Conservation (phyloP, 2,797 vertebrate genomes). For the Epinephelus malabaricus region DNA sequence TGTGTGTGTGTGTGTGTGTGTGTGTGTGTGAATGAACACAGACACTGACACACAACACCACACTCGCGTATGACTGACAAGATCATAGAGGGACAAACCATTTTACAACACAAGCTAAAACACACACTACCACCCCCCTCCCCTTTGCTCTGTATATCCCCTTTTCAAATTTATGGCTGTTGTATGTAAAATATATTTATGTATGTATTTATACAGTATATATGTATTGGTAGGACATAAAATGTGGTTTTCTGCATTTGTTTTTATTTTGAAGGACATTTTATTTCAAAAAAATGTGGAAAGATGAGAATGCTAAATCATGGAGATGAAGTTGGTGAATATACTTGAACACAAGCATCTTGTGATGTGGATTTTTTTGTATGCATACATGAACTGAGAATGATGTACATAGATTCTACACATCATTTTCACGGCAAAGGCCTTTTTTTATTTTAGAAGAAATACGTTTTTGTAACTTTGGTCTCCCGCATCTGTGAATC, state of each 20-base stretch:
- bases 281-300: conserved; percentile 83
- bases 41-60: conserved; percentile 53
- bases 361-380: conserved; percentile 87
- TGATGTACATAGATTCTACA: conserved; percentile 84
- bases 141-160: conserved; percentile 89
- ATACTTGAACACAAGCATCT: conserved; percentile 89
- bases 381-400: conserved; percentile 85
- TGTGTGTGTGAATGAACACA: conserved; percentile 34
- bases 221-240: conserved; percentile 95
- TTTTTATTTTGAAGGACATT: conserved; percentile 88
- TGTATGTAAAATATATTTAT: conserved; percentile 99
- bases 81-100: conserved; percentile 81
- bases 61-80: conserved; percentile 80
- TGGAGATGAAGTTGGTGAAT: conserved; percentile 84
- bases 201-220: conserved; percentile 98
- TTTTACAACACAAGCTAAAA: conserved; percentile 80
- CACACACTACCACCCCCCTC: conserved; percentile 82
- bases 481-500: conserved; percentile 85
- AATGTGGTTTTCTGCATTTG: conserved; percentile 91
- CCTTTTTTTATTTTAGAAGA: conserved; percentile 81
- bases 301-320: conserved; percentile 84
- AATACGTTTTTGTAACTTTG: conserved; percentile 84
- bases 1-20: conserved; percentile 6
- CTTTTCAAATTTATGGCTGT: conserved; percentile 93
- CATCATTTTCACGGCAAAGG: conserved; percentile 86